Base-by-base conservation (phyloP, 2,113 vertebrate genomes). In the Pluvianellus socialis region DNA sequence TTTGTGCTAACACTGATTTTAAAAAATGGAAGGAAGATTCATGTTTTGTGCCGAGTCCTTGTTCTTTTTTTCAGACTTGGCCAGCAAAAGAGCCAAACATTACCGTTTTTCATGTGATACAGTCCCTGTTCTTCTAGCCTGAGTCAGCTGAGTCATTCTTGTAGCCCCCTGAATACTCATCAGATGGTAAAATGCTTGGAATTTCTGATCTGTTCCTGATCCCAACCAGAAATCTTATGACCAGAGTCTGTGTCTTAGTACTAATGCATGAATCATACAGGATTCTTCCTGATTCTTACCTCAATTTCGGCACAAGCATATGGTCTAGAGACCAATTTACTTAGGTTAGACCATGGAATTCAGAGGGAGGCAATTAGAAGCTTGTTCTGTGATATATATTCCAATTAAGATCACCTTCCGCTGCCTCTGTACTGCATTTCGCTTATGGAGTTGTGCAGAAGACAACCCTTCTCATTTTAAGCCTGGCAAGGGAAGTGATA, bases 131-230 rank as follows among this genome's bases (percentile, higher is more conserved):
- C 89, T 58, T 90, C 45, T 82, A 97, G 58, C 49, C 58, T 91
- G 70, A 94, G 68, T 33, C 73, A 92, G 71, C 84, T 65, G 66
- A 91, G 62, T 96, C 73, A 91, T 86, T 91, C 62, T 79, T 72
- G 66, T 90, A 88, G 72, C 61, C 80, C 75, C 40, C 24, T 80
- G 61, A 92, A 93, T 86, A 65, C 65, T 89, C 73, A 62, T 87
- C 70, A 90, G 66, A 55, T 95, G 53, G 70, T 91, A 94, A 94
- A 95, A 94, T 91, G 71, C 52, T 89, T 89, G 66, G 84, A 92
- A 94, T 95, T 91, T 92, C 83, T 76, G 76, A 42, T 79, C 88
- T 89, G n/a, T 68, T 94, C 17, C 33, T 89, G 65, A 87, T 94
- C 56, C 28, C 27, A 84, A 88, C 45, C 28, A 94, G 77, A 92